A percentile compares a stretch with the other conserved stretches of the same genome.
These are phyloP conservation scores for Boloria selene DNA, from an alignment of 2,888 invertebrate genomes.

Conservation along the genomic window DNA sequence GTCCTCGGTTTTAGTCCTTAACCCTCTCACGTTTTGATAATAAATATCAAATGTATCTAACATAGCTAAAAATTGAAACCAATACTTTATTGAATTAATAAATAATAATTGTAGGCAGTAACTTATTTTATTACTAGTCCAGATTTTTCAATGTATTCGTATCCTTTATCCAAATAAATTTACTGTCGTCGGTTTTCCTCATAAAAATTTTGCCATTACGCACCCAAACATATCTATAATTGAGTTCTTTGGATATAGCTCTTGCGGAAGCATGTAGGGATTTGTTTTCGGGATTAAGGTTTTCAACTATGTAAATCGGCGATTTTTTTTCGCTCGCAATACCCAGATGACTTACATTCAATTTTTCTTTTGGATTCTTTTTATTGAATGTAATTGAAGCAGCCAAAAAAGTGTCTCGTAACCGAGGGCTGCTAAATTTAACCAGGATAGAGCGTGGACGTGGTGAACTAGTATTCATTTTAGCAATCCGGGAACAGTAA, in stretches of 20 bases:
- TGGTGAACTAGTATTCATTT: conserved; percentile 32
- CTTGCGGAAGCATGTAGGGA: conserved; percentile 45
- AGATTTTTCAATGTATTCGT: neutral
- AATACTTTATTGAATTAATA: too few relatives aligned
- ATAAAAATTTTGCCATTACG: conserved; percentile 39
- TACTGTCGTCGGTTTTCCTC: conserved; percentile 31
- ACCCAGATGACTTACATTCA: conserved; percentile 39
- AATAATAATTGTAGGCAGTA: too few relatives aligned
- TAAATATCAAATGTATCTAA: conserved; percentile 28
- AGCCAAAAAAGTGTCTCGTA: conserved; percentile 37
- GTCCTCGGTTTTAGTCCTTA: conserved; percentile 37
- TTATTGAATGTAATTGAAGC: conserved; percentile 37
- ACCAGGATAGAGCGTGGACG: conserved; percentile 39
- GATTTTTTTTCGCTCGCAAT: conserved; percentile 31
- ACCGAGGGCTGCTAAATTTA: conserved; percentile 36
- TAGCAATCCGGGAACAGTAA: conserved; percentile 39
- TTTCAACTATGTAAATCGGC: conserved; percentile 42
- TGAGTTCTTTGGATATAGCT: conserved; percentile 38
- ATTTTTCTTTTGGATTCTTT: conserved; percentile 28
- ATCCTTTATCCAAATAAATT: conserved; percentile 29
- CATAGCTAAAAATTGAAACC: too few relatives aligned
- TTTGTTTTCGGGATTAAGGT: conserved; percentile 42
- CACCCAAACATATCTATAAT: conserved; percentile 44
- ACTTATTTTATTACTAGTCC: too few relatives aligned
- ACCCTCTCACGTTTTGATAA: conserved; percentile 39